These are phyloP conservation scores for Eulithis prunata DNA, from an alignment of 2,888 invertebrate genomes.

Conservation along the genomic window DNA sequence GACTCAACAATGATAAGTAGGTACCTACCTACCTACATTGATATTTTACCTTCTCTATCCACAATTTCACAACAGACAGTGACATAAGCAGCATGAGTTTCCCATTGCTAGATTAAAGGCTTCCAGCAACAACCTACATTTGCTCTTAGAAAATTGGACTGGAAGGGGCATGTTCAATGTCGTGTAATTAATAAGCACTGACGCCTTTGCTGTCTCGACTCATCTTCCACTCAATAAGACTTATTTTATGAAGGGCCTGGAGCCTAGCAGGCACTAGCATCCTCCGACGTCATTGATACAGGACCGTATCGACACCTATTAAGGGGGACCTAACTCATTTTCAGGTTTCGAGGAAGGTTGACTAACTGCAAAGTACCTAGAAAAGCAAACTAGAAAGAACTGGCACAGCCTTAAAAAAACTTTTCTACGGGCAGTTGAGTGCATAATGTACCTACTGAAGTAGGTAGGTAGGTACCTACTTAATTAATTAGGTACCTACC, in stretches of 20 bases:
- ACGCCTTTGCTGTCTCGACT: conserved; percentile 58
- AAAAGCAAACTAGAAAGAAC: too few species aligned
- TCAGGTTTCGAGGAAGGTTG: too few species aligned
- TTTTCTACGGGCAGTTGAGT: too few species aligned
- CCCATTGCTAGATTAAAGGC: conserved; percentile 41
- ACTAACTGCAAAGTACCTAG: too few species aligned
- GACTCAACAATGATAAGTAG: too few species aligned
- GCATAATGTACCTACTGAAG: too few species aligned
- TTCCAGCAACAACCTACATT: conserved; percentile 47
- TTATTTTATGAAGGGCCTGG: conserved; percentile 63
- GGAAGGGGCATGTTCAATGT: conserved; percentile 65
- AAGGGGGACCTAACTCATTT: too few species aligned
- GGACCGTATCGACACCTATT: conserved; percentile 46
- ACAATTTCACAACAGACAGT: not conserved
- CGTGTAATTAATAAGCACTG: conserved; percentile 66
- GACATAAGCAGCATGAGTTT: conserved; percentile 42
- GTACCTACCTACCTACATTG: conserved; percentile 8
- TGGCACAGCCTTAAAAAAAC: too few species aligned
- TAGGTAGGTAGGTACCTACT: too few species aligned
- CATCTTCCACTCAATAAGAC: conserved; percentile 64
- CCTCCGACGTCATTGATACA: conserved; percentile 55
- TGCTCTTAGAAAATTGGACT: conserved; percentile 40
- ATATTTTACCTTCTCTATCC: not conserved
- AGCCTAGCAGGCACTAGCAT: conserved; percentile 39
- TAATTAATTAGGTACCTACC: too few species aligned